A percentile compares a stretch with the other conserved stretches of the same genome.
phyloP scores from a whole-genome alignment of 2,113 vertebrate genomes.

The Macaca nemestrina region DNA sequence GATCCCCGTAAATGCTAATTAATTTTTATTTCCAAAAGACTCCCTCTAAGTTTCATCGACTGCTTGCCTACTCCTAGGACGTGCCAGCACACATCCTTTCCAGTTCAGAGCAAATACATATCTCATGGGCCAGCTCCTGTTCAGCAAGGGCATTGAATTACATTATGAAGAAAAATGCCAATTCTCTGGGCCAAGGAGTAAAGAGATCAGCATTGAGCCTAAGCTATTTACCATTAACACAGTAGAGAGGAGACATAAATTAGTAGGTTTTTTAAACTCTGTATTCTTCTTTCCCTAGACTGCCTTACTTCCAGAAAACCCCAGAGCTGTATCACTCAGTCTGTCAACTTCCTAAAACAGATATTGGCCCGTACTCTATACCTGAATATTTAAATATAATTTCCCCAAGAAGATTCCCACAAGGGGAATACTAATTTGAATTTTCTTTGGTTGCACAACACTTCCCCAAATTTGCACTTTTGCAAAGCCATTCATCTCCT shows the following conservation, averaged over 20 bases:
- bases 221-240: neutral
- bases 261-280: neutral
- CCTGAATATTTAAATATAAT: slow-evolving; percentile 59
- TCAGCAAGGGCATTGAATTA: neutral
- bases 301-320: slow-evolving; percentile 68
- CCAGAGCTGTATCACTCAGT: slow-evolving; percentile 40
- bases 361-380: slow-evolving; percentile 61
- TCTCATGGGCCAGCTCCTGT: neutral
- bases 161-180: rapidly evolving
- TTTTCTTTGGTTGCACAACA: slow-evolving; percentile 73
- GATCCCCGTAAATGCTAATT: neutral
- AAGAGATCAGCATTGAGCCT: neutral
- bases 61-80: neutral
- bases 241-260: neutral
- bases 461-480: slow-evolving; percentile 78
- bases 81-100: neutral
- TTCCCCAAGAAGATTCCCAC: slow-evolving; percentile 58
- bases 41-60: neutral
- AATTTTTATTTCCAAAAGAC: slow-evolving; percentile 49
- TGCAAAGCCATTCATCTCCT: slow-evolving; percentile 78
- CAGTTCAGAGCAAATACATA: neutral
- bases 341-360: slow-evolving; percentile 70
- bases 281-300: slow-evolving; percentile 39
- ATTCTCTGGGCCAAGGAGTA: neutral
- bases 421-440: slow-evolving; percentile 59